phyloP scores from a whole-genome alignment of 30 jellyfish, hydroid and myxozoan species.

The Phacellophora camtschatica region DNA sequence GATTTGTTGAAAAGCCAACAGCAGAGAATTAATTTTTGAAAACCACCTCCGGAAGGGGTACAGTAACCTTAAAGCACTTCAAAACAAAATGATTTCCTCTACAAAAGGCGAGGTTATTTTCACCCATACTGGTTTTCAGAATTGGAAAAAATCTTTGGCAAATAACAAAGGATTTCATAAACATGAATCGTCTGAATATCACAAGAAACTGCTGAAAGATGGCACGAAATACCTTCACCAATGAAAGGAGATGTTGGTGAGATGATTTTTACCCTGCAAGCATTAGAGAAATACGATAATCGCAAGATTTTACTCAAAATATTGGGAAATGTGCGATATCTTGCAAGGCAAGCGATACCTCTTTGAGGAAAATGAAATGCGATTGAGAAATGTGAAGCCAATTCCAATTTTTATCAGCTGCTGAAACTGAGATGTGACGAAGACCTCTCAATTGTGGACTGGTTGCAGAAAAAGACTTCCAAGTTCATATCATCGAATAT shows the following conservation, averaged over 20 bases:
- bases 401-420: conserved; percentile 28
- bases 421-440: conserved; percentile 4
- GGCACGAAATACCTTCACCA: not conserved
- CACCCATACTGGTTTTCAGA: conserved; percentile 13
- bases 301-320: not conserved
- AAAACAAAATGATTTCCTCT: conserved; percentile 50
- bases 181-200: conserved; percentile 18
- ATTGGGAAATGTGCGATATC: conserved; percentile 32
- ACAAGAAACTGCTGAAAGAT: conserved; percentile 32
- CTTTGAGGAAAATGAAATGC: conserved; percentile 2
- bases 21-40: no score
- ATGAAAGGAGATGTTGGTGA: conserved; percentile 20
- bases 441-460: conserved; percentile 43
- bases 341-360: conserved; percentile 4
- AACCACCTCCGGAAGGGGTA: no score
- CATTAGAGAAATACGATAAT: not conserved
- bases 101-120: conserved; percentile 32
- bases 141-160: conserved; percentile 28
- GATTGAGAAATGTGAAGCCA: not conserved
- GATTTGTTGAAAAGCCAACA: no score
- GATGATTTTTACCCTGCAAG: conserved; percentile 4
- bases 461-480: not conserved
- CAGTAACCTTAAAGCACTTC: conserved; percentile 60
- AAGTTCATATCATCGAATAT: not conserved
- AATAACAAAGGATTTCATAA: not conserved